A percentile compares a stretch with the other conserved stretches of the same genome.
Conservation (phyloP, 2,888 invertebrate species). For the Diaphora mendica region DNA sequence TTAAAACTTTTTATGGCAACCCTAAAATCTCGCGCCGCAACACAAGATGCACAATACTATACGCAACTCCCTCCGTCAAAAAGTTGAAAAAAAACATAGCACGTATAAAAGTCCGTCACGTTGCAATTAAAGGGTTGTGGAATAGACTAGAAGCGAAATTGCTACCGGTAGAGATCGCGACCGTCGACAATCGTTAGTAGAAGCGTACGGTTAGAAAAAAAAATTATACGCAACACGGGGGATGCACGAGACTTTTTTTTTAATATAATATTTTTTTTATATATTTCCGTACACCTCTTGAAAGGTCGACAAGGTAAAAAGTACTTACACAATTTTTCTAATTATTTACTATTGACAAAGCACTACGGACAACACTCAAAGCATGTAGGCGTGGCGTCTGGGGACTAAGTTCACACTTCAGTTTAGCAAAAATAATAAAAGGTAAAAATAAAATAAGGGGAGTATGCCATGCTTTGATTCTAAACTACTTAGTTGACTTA, state of each 20-base stretch:
- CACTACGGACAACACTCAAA: conserved; percentile 82
- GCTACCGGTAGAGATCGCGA: conserved; percentile 66
- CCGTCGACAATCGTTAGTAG: conserved; percentile 79
- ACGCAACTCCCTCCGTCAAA: conserved; percentile 78
- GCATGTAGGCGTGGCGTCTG: conserved; percentile 71
- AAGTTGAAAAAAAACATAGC: conserved; percentile 54
- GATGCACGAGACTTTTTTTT: conserved; percentile 79
- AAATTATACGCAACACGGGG: conserved; percentile 76
- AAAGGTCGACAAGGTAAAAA: conserved; percentile 55
- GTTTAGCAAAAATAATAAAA: conserved; percentile 56
- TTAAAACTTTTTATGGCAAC: conserved; percentile 55
- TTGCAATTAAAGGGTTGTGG: conserved; percentile 85
- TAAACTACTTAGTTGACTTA: conserved; percentile 42
- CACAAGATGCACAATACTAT: conserved; percentile 85
- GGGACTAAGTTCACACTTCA: conserved; percentile 66
- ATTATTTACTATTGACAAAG: conserved; percentile 56
- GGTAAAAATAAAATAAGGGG: conserved; percentile 62
- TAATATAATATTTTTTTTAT: conserved; percentile 41
- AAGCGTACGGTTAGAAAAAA: conserved; percentile 82
- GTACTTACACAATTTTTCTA: conserved; percentile 60
- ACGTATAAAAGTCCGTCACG: conserved; percentile 70
- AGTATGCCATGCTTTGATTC: conserved; percentile 76
- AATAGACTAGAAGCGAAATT: conserved; percentile 74
- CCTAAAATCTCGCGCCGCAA: conserved; percentile 72
- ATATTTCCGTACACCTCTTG: conserved; percentile 74